Evolutionary conservation across 2,113 vertebrate genomes (phyloP).

Genomic region (Microcebus murinus): DNA sequence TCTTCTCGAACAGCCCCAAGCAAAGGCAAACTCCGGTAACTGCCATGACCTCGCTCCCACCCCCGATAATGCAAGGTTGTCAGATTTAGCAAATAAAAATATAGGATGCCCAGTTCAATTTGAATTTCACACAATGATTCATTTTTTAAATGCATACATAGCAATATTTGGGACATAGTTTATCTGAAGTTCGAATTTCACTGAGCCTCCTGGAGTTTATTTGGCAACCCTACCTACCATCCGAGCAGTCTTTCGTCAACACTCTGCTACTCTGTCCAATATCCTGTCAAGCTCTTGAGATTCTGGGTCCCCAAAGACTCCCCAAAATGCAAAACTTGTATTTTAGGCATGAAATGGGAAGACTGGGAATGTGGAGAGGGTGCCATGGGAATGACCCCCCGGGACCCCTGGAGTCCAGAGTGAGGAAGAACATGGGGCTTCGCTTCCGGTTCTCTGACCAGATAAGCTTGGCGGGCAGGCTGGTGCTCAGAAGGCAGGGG

Average conservation of each 20-base stretch:
- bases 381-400: neutral
- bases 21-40: neutral
- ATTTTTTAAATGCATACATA: neutral
- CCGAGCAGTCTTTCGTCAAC: neutral
- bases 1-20: neutral
- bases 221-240: neutral
- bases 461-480: neutral
- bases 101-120: neutral
- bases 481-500: neutral
- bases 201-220: neutral
- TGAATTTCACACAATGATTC: neutral
- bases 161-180: neutral
- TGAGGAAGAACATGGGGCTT: neutral
- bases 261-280: neutral
- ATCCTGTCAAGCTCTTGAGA: neutral
- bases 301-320: neutral
- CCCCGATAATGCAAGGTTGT: neutral
- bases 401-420: too few species aligned
- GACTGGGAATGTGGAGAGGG: neutral
- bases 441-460: neutral
- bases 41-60: neutral
- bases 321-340: neutral
- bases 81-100: slow-evolving; percentile 15
- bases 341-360: neutral
- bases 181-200: neutral